A percentile compares a stretch with the other conserved stretches of the same genome.
Conservation (phyloP, 2,888 invertebrate species). For the Cephus pygmeus region DNA sequence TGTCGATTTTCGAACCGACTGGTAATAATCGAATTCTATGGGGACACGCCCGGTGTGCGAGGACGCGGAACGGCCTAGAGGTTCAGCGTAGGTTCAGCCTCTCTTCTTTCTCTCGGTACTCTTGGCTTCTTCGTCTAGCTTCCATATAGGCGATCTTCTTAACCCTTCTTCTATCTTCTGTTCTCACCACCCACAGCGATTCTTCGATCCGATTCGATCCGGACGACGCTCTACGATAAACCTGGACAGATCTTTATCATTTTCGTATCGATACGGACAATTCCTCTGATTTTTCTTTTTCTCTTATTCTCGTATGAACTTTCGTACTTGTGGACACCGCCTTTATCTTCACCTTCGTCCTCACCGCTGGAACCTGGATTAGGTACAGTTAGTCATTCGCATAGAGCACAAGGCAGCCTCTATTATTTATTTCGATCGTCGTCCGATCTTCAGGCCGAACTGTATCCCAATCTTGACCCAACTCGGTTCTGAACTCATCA, state of each 20-base stretch:
- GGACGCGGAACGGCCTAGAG: conserved; percentile 64
- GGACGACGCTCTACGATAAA: conserved; percentile 21
- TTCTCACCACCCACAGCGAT: conserved; percentile 47
- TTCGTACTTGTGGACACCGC: neutral
- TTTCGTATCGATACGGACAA: conserved; percentile 10
- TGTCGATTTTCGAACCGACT: neutral
- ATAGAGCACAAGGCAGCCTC: neutral
- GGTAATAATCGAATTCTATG: conserved; percentile 28
- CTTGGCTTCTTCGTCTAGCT: too few relatives aligned
- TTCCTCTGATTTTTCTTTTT: neutral
- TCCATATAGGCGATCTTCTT: conserved; percentile 28
- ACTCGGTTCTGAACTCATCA: too few relatives aligned
- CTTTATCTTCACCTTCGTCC: neutral
- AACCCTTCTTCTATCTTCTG: conserved; percentile 38
- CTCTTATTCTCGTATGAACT: neutral
- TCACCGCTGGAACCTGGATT: neutral
- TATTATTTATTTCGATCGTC: neutral
- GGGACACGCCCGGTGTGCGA: conserved; percentile 60
- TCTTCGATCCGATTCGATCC: conserved; percentile 19
- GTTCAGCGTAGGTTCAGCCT: conserved; percentile 28
- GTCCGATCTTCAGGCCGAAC: neutral
- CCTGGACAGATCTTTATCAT: conserved; percentile 41
- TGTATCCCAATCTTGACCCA: neutral
- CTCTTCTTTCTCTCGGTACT: neutral
- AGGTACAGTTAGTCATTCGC: neutral